Evolutionary conservation across 2,113 vertebrate genomes (phyloP).

Genomic region (Probosciger aterrimus): DNA sequence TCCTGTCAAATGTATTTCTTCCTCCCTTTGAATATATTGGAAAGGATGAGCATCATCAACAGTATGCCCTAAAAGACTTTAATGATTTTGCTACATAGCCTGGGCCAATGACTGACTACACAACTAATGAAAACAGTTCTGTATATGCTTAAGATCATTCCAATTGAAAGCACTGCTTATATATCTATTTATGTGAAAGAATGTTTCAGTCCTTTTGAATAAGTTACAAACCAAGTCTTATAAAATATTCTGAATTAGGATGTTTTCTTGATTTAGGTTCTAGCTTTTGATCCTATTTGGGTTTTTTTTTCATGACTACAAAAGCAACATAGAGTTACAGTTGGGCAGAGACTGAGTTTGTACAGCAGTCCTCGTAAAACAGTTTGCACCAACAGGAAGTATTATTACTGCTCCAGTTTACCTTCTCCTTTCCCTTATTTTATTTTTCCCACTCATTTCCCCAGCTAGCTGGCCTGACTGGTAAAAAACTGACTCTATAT

Average conservation of each 20-base stretch:
- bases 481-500: not conserved
- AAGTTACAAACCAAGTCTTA: not conserved
- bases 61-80: not conserved
- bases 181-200: not conserved
- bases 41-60: not conserved
- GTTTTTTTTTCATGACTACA: not conserved
- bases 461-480: not conserved
- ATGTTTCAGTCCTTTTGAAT: not conserved
- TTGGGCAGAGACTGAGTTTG: not conserved
- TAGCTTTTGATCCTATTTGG: not conserved
- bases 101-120: not conserved
- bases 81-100: not conserved
- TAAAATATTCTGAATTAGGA: not conserved
- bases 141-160: not conserved
- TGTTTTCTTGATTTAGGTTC: not conserved
- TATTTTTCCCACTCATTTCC: not conserved
- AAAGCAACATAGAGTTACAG: not conserved
- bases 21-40: not conserved
- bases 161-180: fast-evolving
- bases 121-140: not conserved
- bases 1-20: not conserved
- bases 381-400: not conserved
- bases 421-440: not conserved
- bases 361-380: not conserved
- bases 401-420: not conserved